These are phyloP conservation scores for Aptenodytes forsteri DNA, from an alignment of 2,113 vertebrate species.

Conservation along the genomic window DNA sequence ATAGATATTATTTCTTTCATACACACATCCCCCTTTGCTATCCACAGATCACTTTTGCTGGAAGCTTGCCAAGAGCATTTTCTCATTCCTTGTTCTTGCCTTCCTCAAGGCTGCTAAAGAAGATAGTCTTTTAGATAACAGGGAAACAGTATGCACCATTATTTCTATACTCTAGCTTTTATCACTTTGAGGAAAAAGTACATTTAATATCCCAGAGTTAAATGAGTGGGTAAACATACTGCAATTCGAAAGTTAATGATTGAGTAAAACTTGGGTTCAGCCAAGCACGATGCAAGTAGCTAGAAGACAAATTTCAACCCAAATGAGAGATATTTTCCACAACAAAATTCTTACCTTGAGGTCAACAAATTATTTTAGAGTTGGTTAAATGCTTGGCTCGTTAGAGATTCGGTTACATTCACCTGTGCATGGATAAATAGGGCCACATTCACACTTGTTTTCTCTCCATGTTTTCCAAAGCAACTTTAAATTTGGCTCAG, in stretches of 20 bases:
- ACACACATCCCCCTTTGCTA: not conserved
- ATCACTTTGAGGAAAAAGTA: not conserved
- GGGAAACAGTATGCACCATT: not conserved
- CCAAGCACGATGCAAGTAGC: not conserved
- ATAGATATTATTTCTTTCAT: not conserved
- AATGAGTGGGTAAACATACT: not conserved
- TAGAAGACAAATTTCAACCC: not conserved
- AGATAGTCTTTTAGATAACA: not conserved
- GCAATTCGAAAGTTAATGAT: not conserved
- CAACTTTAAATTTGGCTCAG: not conserved
- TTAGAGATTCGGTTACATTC: not conserved
- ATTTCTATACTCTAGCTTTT: not conserved
- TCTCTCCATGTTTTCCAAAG: not conserved
- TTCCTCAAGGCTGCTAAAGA: conserved; percentile 1
- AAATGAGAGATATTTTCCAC: not conserved
- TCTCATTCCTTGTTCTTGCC: not conserved
- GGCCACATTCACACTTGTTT: not conserved
- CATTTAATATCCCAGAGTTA: not conserved
- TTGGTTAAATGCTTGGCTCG: not conserved
- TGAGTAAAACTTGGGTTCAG: not conserved
- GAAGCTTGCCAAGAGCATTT: not conserved
- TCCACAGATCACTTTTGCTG: not conserved
- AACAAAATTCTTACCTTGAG: not conserved
- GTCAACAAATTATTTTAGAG: not conserved
- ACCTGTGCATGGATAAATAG: not conserved